These are phyloP conservation scores for Carettochelys insculpta DNA, from an alignment of 2,113 vertebrate genomes.

Conservation along the genomic window DNA sequence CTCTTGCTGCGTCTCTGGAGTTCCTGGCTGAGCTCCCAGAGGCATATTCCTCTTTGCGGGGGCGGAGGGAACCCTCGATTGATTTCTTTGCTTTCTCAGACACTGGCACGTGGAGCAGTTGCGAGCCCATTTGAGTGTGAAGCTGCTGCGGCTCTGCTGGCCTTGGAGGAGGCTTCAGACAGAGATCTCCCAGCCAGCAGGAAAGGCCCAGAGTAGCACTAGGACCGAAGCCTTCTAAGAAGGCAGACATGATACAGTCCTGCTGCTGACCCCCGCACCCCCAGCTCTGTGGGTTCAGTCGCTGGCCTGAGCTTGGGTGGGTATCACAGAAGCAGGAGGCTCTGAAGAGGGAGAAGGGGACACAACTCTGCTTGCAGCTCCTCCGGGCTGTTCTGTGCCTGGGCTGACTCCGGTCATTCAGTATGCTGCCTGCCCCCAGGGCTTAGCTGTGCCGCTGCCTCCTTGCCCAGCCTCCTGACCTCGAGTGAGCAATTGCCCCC, in stretches of 20 bases:
- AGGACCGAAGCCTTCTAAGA: not conserved
- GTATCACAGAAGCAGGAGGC: not conserved
- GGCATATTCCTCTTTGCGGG: not conserved
- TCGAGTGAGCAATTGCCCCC: not conserved
- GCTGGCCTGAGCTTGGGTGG: not conserved
- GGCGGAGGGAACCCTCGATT: not conserved
- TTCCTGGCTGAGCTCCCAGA: slow-evolving; percentile 14
- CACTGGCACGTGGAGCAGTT: slow-evolving; percentile 31
- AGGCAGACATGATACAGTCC: slow-evolving; percentile 7
- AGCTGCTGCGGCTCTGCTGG: not conserved
- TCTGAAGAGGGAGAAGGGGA: rapidly evolving
- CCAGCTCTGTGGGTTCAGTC: rapidly evolving
- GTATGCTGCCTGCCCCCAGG: not conserved
- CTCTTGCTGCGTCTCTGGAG: not conserved
- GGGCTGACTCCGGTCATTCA: not conserved
- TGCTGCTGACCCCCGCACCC: not conserved
- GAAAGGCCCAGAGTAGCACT: not conserved
- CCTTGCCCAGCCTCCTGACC: slow-evolving; percentile 1
- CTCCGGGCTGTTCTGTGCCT: not conserved
- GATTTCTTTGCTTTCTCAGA: not conserved
- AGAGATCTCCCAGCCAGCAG: not conserved
- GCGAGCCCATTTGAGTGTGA: slow-evolving; percentile 25
- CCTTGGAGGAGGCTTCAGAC: not conserved
- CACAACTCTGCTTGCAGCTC: not conserved
- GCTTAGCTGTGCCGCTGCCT: not conserved